Evolutionary conservation across 1,140 invertebrate species (phyloP), one percentile per base, ranked within the genome.

Genomic region (Babylonia areolata): DNA sequence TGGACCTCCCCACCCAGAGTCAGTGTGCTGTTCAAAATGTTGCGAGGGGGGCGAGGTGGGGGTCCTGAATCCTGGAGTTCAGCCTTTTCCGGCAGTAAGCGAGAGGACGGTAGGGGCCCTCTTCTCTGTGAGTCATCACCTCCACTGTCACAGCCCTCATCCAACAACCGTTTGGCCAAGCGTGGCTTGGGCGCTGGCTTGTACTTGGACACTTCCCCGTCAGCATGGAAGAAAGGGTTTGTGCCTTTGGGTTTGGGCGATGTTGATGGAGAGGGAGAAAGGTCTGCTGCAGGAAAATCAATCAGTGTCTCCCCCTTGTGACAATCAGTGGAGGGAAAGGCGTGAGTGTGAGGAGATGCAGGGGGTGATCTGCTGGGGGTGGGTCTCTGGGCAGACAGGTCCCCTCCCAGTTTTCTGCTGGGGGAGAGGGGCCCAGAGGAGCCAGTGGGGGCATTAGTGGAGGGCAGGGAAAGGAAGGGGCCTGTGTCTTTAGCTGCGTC

Each of bases 271-370:
- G 83, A 42, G 81, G 73, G 3, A 82, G 73, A 33, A 51, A 3
- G 51, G 37, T 73, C 75, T 82, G 51, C n/a, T 33, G 83, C 83
- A 77, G 83, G 79, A 54, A 88, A 88, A 75, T 86, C 83, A 39
- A 88, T 86, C 20, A 88, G 80, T 64, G 86, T 88, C 84, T 88
- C 85, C 31, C 64, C 84, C 31, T 85, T 84, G 51, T 78, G 73
- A 42, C 81, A 82, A 1, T 17, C 35, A 9, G 58, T 12, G 58
- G 81, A 82, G n/a, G 39, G 69, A 35, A 37, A 33, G 12, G 33
- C n/a, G 83, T n/a, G 33, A 28, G 28, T 54, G 51, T 54, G 28
- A 51, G 80, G n/a, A 39, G 80, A 81, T 46, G 58, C 51, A 39
- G 80, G 28, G 80, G 80, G 23, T 46, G 42, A n/a, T 28, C 42